phyloP scores from a whole-genome alignment of 2,797 vertebrate genomes.

The Syncerus caffer region DNA sequence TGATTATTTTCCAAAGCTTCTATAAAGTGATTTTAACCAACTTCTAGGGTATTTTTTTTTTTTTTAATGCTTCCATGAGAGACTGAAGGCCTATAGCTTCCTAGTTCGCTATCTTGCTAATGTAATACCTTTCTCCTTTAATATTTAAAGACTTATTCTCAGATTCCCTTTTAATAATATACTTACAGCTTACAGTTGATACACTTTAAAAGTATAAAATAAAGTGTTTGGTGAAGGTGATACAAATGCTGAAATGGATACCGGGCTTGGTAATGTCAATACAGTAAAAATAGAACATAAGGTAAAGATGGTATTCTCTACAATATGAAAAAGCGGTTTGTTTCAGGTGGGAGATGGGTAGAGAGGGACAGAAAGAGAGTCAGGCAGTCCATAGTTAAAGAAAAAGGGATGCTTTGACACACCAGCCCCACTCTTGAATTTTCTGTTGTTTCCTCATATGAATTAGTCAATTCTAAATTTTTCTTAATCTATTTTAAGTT shows the following conservation, averaged over 20 bases:
- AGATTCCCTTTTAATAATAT: not conserved
- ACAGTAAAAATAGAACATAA: not conserved
- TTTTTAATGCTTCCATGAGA: not conserved
- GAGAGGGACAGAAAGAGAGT: not conserved
- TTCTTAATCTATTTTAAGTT: not conserved
- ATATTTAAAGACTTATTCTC: not conserved
- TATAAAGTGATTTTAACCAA: not conserved
- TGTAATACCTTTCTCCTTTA: not conserved
- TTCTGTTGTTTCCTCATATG: not conserved
- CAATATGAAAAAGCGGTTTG: not conserved
- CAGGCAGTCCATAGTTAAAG: not conserved
- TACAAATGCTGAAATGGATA: not conserved
- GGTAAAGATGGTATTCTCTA: not conserved
- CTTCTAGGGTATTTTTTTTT: not conserved
- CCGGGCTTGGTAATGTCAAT: not conserved
- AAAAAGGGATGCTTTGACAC: not conserved
- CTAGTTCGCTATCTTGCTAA: not conserved
- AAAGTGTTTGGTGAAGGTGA: not conserved
- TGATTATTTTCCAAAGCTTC: not conserved
- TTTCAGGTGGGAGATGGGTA: not conserved
- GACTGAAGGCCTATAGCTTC: not conserved
- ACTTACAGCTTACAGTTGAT: not conserved
- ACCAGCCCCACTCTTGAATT: not conserved
- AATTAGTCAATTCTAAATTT: not conserved
- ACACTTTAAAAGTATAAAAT: not conserved